Evolutionary conservation across 2,888 invertebrate genomes (phyloP).

Genomic region (Hydroisotoma schaefferi): DNA sequence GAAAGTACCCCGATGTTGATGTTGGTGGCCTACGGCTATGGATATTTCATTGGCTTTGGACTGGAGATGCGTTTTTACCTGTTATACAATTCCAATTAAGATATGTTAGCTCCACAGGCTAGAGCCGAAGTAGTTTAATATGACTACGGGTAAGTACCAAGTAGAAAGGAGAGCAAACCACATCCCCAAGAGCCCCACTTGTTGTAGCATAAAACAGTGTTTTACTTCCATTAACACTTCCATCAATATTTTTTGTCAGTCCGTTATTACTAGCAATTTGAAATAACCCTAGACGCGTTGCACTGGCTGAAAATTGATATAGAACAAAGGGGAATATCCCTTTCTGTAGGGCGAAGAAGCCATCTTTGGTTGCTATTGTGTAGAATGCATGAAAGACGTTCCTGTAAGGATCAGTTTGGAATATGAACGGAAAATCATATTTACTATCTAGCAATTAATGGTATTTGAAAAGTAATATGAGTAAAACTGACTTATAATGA

Average conservation of each 20-base stretch:
- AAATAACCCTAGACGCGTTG: slow-evolving; percentile 72
- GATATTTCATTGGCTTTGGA: slow-evolving; percentile 62
- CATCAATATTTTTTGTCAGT: slow-evolving; percentile 55
- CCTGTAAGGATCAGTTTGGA: too few species aligned
- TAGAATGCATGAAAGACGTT: slow-evolving; percentile 76
- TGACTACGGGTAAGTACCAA: slow-evolving; percentile 64
- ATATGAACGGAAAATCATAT: too few species aligned
- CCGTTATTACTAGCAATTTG: slow-evolving; percentile 68
- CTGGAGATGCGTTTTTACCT: slow-evolving; percentile 80
- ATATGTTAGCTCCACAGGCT: too few species aligned
- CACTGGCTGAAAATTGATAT: slow-evolving; percentile 85
- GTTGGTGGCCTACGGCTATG: slow-evolving; percentile 87
- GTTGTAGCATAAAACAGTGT: slow-evolving; percentile 70
- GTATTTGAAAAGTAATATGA: too few species aligned
- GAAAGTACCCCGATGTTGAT: slow-evolving; percentile 65
- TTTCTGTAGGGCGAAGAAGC: slow-evolving; percentile 63
- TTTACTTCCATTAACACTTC: slow-evolving; percentile 51
- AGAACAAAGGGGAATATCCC: slow-evolving; percentile 80
- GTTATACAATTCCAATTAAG: too few species aligned
- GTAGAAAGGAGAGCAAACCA: slow-evolving; percentile 81
- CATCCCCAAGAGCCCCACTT: slow-evolving; percentile 74
- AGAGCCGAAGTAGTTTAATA: too few species aligned
- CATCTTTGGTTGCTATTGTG: slow-evolving; percentile 75
- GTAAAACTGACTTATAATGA: slow-evolving; percentile 46
- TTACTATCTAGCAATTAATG: too few species aligned